Conservation (phyloP, 2,888 invertebrate species). For the Ischnus inquisitorius region DNA sequence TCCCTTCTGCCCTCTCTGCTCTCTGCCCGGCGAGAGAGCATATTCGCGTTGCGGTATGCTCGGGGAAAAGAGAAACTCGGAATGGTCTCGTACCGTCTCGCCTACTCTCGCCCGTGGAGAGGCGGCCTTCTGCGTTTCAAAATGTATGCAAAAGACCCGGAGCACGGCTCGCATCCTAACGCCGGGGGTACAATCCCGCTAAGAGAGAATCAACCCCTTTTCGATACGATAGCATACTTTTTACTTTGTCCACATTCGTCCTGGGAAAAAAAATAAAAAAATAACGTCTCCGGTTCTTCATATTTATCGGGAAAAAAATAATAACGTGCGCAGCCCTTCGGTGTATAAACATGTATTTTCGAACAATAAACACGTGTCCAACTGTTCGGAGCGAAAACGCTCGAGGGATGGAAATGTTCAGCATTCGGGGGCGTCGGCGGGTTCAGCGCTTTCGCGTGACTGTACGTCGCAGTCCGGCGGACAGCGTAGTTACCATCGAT, state of each 20-base stretch:
- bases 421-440: constrained; percentile 1
- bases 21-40: constrained; percentile 76
- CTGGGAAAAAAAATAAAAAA: constrained; percentile 16
- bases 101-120: constrained; percentile 44
- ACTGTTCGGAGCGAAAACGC: background rate
- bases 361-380: background rate
- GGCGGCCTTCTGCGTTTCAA: constrained; percentile 81
- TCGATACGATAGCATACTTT: constrained; percentile 47
- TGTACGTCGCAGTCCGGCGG: constrained; percentile 84
- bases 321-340: background rate
- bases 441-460: constrained; percentile 75
- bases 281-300: background rate
- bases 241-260: constrained; percentile 22
- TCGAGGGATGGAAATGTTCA: constrained; percentile 15
- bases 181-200: constrained; percentile 78
- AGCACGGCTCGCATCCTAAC: constrained; percentile 84
- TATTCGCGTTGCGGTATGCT: constrained; percentile 77
- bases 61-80: constrained; percentile 49
- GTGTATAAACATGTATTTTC: background rate
- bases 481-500: constrained; percentile 85
- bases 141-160: constrained; percentile 84
- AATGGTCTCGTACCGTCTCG: constrained; percentile 17
- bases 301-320: background rate
- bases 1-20: constrained; percentile 24
- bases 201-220: constrained; percentile 72